Percentiles rank a stretch among this genome's conserved stretches.
phyloP scores from a whole-genome alignment of 2,888 invertebrate genomes.

The Helleia helle region DNA sequence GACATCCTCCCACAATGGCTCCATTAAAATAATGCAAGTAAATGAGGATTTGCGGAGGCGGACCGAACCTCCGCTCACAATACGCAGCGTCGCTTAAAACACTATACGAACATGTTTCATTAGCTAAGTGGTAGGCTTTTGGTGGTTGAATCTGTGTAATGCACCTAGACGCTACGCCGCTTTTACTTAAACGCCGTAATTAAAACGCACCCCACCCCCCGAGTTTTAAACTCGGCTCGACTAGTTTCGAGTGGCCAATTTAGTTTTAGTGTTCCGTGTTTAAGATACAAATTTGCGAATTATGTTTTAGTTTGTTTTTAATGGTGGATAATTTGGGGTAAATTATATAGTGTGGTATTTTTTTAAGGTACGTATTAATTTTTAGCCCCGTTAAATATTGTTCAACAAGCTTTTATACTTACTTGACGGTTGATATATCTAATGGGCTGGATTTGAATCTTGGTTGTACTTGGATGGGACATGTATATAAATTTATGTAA shows the following conservation, averaged over 20 bases:
- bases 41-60: conserved; percentile 70
- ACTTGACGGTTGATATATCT: no score
- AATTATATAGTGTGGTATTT: no score
- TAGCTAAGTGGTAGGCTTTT: conserved; percentile 75
- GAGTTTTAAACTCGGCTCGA: conserved; percentile 65
- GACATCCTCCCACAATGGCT: conserved; percentile 69
- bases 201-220: conserved; percentile 60
- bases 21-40: conserved; percentile 75
- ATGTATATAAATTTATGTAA: no score
- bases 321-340: conserved; percentile 1
- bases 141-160: conserved; percentile 72
- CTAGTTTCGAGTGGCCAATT: conserved; percentile 65
- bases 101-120: conserved; percentile 74
- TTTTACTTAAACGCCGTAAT: conserved; percentile 72
- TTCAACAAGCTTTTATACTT: no score
- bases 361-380: no score
- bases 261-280: conserved; percentile 59
- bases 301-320: conserved; percentile 21
- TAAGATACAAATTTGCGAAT: conserved; percentile 37
- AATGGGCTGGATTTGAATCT: no score
- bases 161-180: conserved; percentile 65
- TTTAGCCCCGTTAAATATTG: no score
- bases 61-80: conserved; percentile 49
- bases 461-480: no score
- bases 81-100: conserved; percentile 54